Conservation (phyloP, 2,797 vertebrate species). For the Poecile montanus region DNA sequence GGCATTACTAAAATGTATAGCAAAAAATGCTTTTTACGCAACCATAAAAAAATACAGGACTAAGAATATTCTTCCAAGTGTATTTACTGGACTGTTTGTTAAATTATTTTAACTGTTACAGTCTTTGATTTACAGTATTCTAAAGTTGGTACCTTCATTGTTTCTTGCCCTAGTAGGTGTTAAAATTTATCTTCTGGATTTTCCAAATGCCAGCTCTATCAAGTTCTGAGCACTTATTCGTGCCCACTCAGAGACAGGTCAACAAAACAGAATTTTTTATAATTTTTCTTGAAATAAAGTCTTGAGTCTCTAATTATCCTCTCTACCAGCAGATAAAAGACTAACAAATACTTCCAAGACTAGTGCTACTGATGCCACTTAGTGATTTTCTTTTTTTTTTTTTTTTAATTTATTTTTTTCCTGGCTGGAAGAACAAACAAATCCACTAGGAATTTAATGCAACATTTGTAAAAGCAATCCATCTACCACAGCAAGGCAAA, state of each 20-base stretch:
- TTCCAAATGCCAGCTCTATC: constrained; percentile 66
- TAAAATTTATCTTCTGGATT: constrained; percentile 61
- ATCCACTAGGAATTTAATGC: not conserved
- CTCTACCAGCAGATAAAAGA: constrained; percentile 3
- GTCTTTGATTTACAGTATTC: constrained; percentile 10
- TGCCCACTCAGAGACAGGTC: constrained; percentile 54
- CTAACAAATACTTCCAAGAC: not conserved
- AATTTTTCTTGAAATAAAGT: constrained; percentile 20
- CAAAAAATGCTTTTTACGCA: not conserved
- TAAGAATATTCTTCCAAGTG: constrained; percentile 3
- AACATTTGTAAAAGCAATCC: not conserved
- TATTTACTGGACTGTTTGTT: not conserved
- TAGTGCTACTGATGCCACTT: not conserved
- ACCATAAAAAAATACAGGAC: not conserved
- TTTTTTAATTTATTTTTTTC: not conserved
- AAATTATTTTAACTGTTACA: constrained; percentile 7
- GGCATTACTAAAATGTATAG: not conserved
- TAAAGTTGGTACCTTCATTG: constrained; percentile 46
- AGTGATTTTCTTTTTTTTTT: not conserved
- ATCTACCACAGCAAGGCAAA: not conserved
- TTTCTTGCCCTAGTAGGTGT: constrained; percentile 51
- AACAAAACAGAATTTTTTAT: constrained; percentile 40
- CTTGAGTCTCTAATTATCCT: constrained; percentile 32
- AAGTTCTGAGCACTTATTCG: constrained; percentile 36
- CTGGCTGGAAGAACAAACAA: not conserved